These are phyloP conservation scores for Arrhamphus sclerolepis DNA, from an alignment of 2,797 vertebrate species.

Conservation along the genomic window DNA sequence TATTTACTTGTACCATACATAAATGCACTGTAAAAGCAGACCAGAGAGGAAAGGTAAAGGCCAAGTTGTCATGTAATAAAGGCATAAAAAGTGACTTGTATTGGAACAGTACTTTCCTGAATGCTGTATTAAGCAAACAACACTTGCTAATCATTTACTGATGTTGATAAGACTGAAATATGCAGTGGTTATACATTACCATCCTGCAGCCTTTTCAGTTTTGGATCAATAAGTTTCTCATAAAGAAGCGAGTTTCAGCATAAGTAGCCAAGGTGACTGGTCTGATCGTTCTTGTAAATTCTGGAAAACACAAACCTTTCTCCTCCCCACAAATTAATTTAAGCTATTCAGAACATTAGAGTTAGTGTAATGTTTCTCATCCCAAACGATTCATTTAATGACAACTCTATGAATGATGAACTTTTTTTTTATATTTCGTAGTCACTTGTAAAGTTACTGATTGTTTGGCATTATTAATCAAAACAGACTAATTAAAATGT, in stretches of 20 bases:
- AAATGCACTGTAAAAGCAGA: not conserved
- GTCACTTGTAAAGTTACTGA: not conserved
- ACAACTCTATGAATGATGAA: not conserved
- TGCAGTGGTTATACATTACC: conserved; percentile 59
- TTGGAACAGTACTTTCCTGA: conserved; percentile 35
- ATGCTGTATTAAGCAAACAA: conserved; percentile 46
- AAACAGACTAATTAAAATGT: too few species aligned
- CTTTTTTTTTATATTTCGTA: not conserved
- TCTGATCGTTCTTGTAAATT: not conserved
- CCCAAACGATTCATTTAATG: not conserved
- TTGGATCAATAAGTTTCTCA: conserved; percentile 2
- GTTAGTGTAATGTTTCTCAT: not conserved
- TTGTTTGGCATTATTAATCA: too few species aligned
- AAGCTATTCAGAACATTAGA: not conserved
- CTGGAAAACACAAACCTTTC: conserved; percentile 8
- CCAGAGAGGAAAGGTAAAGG: conserved; percentile 15
- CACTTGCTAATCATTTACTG: conserved; percentile 74
- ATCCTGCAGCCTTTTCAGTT: conserved; percentile 6
- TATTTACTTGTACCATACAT: not conserved
- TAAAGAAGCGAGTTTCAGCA: not conserved
- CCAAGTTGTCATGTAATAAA: conserved; percentile 45
- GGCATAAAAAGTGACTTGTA: conserved; percentile 35
- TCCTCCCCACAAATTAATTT: not conserved
- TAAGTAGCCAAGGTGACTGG: not conserved
- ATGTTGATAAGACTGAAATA: conserved; percentile 69